Evolutionary conservation across 2,888 invertebrate genomes (phyloP).

Genomic region (Phengaris arion): DNA sequence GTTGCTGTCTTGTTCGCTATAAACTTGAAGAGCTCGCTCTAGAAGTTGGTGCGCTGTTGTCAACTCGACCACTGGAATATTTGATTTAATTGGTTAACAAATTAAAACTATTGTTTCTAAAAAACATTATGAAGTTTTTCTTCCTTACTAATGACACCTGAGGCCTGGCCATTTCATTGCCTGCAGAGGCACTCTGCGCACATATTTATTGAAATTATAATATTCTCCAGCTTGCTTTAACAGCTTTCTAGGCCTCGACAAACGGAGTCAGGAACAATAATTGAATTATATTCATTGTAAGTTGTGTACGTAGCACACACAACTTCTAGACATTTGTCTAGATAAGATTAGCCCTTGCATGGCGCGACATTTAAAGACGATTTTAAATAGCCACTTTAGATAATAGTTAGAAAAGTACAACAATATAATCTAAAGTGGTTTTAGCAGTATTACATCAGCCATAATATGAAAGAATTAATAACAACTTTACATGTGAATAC

Average conservation of each 20-base stretch:
- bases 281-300: no score
- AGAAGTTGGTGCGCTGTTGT: conserved; percentile 71
- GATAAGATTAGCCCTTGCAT: background rate
- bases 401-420: background rate
- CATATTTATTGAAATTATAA: no score
- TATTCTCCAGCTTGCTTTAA: no score
- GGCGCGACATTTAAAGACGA: background rate
- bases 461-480: background rate
- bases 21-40: conserved; percentile 68
- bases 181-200: no score
- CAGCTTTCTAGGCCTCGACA: no score
- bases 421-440: background rate
- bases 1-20: conserved; percentile 50
- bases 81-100: background rate
- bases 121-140: background rate
- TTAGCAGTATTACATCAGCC: background rate
- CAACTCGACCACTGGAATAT: conserved; percentile 58
- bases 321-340: background rate
- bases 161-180: no score
- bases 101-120: conserved; percentile 32
- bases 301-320: background rate
- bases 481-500: background rate
- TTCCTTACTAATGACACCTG: no score
- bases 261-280: no score
- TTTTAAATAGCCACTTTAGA: background rate